Evolutionary conservation across 2,797 vertebrate species (phyloP).

Genomic region (Gymnoscopelus braueri): DNA sequence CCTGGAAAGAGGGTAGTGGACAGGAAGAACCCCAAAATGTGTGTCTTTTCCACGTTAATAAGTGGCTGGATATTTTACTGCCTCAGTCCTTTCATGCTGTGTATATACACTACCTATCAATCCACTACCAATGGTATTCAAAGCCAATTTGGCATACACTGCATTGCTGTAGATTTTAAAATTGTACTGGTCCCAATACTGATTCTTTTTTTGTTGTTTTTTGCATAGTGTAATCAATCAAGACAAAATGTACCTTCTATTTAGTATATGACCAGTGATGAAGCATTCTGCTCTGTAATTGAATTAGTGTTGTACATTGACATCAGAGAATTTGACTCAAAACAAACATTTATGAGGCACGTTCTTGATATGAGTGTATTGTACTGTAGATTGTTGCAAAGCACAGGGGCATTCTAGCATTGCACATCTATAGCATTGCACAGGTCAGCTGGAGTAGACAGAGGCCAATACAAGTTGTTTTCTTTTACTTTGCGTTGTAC

Average conservation of each 20-base stretch:
- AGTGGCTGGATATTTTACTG: slow-evolving; percentile 63
- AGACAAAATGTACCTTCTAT: background rate
- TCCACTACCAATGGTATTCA: slow-evolving; percentile 20
- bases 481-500: slow-evolving; percentile 23
- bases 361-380: too few species aligned
- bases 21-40: slow-evolving; percentile 60
- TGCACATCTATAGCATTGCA: slow-evolving; percentile 5
- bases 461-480: slow-evolving; percentile 12
- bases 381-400: background rate
- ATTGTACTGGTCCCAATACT: background rate
- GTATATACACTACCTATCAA: slow-evolving; percentile 31
- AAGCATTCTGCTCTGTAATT: background rate
- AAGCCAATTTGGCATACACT: slow-evolving; percentile 44
- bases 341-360: too few species aligned
- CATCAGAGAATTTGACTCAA: too few species aligned
- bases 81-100: slow-evolving; percentile 46
- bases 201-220: slow-evolving; percentile 27
- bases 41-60: slow-evolving; percentile 61
- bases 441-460: background rate
- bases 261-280: slow-evolving; percentile 22
- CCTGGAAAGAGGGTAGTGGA: slow-evolving; percentile 56
- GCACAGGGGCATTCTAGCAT: background rate
- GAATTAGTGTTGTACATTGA: background rate
- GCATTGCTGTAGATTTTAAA: slow-evolving; percentile 31
- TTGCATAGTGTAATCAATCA: slow-evolving; percentile 16